Conservation (phyloP, 1,140 invertebrate genomes). For the Babylonia areolata region DNA sequence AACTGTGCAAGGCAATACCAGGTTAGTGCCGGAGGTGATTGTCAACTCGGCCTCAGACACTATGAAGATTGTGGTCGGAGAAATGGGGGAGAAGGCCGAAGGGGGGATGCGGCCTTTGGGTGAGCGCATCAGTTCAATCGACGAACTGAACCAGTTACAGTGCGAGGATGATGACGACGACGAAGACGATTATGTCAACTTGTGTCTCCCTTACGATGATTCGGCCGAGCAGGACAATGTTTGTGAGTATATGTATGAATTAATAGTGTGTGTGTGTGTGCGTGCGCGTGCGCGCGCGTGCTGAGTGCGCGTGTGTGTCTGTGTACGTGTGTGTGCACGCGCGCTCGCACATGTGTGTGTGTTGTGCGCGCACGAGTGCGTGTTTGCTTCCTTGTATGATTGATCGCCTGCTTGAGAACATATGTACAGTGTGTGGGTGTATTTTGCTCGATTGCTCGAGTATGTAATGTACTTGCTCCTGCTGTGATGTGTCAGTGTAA, state of each 20-base stretch:
- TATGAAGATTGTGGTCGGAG: background rate
- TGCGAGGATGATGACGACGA: background rate
- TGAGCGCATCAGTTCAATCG: slow-evolving; percentile 4
- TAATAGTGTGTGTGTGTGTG: slow-evolving; percentile 21
- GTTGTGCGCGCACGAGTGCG: background rate
- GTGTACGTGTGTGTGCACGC: background rate
- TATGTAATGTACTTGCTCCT: too few species aligned
- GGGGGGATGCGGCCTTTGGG: background rate
- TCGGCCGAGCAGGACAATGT: background rate
- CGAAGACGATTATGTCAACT: background rate
- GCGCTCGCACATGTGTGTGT: background rate
- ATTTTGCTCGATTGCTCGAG: too few species aligned
- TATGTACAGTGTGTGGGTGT: background rate
- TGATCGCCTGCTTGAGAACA: background rate
- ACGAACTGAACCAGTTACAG: slow-evolving; percentile 11
- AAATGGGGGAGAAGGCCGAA: background rate
- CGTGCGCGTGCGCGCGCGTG: slow-evolving; percentile 7
- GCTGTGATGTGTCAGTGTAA: too few species aligned
- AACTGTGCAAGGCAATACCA: background rate
- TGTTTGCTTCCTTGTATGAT: background rate
- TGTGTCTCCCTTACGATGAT: background rate
- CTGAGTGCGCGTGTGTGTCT: background rate
- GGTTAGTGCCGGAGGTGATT: background rate
- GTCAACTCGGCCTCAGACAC: background rate
- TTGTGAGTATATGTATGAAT: slow-evolving; percentile 7